phyloP scores from a whole-genome alignment of 2,888 invertebrate genomes.

The Eupithecia subfuscata region DNA sequence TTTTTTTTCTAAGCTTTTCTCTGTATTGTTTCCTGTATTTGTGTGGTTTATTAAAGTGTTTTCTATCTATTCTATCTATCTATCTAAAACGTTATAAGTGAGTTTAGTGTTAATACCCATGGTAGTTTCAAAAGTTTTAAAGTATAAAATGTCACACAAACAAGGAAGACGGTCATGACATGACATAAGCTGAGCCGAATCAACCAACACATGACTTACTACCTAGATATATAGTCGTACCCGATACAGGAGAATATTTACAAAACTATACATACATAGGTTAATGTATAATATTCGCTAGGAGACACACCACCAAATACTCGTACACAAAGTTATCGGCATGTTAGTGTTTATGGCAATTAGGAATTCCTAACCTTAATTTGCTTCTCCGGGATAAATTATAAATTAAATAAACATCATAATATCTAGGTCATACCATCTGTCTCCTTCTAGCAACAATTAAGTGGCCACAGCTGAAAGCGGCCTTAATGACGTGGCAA shows the following conservation, averaged over 20 bases:
- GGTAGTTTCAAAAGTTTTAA: not conserved
- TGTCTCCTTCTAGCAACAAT: not conserved
- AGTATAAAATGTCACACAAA: not conserved
- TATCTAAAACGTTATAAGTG: not conserved
- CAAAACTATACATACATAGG: conserved; percentile 4
- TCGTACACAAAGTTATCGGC: not conserved
- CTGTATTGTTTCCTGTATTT: too few relatives aligned
- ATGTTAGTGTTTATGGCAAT: not conserved
- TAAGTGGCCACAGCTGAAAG: not conserved
- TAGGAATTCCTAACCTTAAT: not conserved
- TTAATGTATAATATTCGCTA: conserved; percentile 24
- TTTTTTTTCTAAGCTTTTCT: too few relatives aligned
- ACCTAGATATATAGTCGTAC: not conserved
- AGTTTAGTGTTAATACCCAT: not conserved
- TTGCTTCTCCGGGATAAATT: not conserved
- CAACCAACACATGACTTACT: not conserved
- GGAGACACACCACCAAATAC: not conserved
- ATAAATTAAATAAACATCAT: not conserved
- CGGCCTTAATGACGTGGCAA: not conserved
- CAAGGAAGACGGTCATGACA: not conserved
- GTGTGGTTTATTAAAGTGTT: too few relatives aligned
- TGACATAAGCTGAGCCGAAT: not conserved
- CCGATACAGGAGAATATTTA: conserved; percentile 10
- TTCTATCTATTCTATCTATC: too few relatives aligned
- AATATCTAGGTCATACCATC: not conserved